Evolutionary conservation across 2,888 invertebrate species (phyloP).

Genomic region (Mycalesis mineus): DNA sequence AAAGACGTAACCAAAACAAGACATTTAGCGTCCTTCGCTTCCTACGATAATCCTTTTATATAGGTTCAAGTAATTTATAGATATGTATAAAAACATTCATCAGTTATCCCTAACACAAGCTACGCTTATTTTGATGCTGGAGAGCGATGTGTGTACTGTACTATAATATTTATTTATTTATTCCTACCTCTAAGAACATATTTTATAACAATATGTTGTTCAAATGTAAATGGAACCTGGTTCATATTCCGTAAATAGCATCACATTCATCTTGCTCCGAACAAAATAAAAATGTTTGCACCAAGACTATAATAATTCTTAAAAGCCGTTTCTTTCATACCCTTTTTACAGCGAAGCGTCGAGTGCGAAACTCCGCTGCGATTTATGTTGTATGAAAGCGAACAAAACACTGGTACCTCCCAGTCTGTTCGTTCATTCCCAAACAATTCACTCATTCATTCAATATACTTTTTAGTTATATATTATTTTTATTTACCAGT

Average conservation of each 20-base stretch:
- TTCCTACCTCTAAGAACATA: not conserved
- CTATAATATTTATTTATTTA: no score
- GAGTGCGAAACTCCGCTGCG: slow-evolving; percentile 33
- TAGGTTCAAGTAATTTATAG: no score
- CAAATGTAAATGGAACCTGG: not conserved
- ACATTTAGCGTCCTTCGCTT: no score
- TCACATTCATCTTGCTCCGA: slow-evolving; percentile 18
- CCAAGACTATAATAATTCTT: slow-evolving; percentile 37
- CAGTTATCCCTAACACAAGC: no score
- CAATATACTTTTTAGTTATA: not conserved
- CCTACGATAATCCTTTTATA: no score
- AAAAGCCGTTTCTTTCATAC: slow-evolving; percentile 33
- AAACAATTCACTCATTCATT: slow-evolving; percentile 2
- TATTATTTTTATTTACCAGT: not conserved
- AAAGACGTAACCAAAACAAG: no score
- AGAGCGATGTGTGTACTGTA: no score
- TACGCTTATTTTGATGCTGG: no score
- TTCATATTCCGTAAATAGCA: slow-evolving; percentile 21
- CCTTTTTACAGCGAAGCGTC: slow-evolving; percentile 36
- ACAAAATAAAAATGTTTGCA: slow-evolving; percentile 28
- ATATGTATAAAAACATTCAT: no score
- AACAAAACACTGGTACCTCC: slow-evolving; percentile 7
- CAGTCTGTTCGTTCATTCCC: not conserved
- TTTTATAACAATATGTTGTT: not conserved
- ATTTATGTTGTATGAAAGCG: slow-evolving; percentile 38